A percentile compares a stretch with the other conserved stretches of the same genome.
phyloP scores from a whole-genome alignment of 2,888 invertebrate species.

The Brachypterus glaber region DNA sequence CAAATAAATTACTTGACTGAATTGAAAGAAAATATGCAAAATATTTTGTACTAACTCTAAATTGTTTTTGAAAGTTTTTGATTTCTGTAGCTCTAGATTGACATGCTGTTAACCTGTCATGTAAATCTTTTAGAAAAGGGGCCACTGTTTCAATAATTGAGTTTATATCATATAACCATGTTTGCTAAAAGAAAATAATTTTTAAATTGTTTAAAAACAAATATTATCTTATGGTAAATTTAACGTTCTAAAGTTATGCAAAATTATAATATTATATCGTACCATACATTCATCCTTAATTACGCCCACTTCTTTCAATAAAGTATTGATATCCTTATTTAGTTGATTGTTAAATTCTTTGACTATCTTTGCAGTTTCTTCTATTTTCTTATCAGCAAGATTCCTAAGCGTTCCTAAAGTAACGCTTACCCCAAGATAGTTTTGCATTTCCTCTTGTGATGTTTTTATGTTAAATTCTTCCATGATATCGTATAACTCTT shows the following conservation, averaged over 20 bases:
- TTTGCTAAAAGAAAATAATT: conserved; percentile 47
- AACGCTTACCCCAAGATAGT: conserved; percentile 54
- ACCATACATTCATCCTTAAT: conserved; percentile 66
- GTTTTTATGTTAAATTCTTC: conserved; percentile 68
- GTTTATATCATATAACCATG: conserved; percentile 61
- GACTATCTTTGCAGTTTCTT: conserved; percentile 59
- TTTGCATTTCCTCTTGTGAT: conserved; percentile 60
- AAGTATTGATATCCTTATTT: conserved; percentile 64
- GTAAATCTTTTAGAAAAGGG: conserved; percentile 53
- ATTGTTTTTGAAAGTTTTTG: conserved; percentile 73
- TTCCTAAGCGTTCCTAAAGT: conserved; percentile 55
- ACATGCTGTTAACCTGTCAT: conserved; percentile 53
- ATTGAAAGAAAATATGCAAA: conserved; percentile 4
- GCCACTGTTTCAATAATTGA: conserved; percentile 60
- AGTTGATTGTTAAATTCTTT: conserved; percentile 62
- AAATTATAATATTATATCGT: too few species aligned
- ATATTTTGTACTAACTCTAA: conserved; percentile 46
- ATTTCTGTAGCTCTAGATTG: conserved; percentile 63
- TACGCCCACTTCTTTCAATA: conserved; percentile 63
- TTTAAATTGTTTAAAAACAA: conserved; percentile 3
- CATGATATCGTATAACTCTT: conserved; percentile 75
- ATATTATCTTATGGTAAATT: too few species aligned
- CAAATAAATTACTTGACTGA: conserved; percentile 11
- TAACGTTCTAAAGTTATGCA: too few species aligned
- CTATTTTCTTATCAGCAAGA: conserved; percentile 58